Percentiles rank a stretch among this genome's conserved stretches.
Conservation (phyloP, 2,888 invertebrate species). For the Spilosoma lubricipeda region DNA sequence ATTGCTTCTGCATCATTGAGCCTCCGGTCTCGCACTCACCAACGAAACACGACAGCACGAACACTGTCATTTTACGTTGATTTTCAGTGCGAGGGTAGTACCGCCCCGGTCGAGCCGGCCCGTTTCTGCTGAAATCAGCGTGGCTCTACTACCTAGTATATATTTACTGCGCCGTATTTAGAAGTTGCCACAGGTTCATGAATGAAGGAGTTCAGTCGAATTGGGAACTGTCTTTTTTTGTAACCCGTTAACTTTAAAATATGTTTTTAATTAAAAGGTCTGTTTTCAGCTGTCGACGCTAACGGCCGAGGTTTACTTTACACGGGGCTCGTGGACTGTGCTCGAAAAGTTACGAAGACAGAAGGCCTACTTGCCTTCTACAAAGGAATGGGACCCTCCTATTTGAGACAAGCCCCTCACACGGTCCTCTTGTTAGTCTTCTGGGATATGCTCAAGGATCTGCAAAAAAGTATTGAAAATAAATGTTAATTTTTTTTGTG, state of each 20-base stretch:
- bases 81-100: no score
- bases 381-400: constrained; percentile 96
- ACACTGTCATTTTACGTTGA: no score
- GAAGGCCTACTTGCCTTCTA: constrained; percentile 95
- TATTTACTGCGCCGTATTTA: no score
- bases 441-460: constrained; percentile 91
- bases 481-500: constrained; percentile 33
- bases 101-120: no score
- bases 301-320: constrained; percentile 90
- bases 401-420: constrained; percentile 96
- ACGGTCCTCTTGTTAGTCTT: constrained; percentile 95
- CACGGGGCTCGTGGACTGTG: constrained; percentile 91
- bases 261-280: background rate
- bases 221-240: background rate
- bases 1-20: no score
- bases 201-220: background rate
- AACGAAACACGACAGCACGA: no score
- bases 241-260: background rate
- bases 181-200: background rate
- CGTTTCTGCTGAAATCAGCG: no score
- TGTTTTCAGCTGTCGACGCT: constrained; percentile 87
- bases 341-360: constrained; percentile 89
- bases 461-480: constrained; percentile 64
- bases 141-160: no score
- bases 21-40: no score